Conservation (phyloP, 2,797 vertebrate genomes). For the Ctenochaetus hawaiiensis region DNA sequence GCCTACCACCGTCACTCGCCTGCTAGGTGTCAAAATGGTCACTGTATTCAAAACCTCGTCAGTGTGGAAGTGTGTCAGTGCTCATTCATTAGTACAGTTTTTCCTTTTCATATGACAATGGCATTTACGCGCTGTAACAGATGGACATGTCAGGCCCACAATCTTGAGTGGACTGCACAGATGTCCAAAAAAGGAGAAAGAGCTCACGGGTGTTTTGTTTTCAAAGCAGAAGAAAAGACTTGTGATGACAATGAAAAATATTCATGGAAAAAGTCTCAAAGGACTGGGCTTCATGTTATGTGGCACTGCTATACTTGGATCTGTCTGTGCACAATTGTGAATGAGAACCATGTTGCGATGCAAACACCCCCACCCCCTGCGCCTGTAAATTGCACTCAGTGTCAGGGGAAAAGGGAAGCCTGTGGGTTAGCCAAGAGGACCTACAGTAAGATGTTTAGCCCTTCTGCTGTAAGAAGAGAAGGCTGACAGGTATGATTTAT, state of each 20-base stretch:
- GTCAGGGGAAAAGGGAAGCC: slow-evolving; percentile 48
- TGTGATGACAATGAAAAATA: slow-evolving; percentile 7
- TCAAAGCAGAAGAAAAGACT: slow-evolving; percentile 12
- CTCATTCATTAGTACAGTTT: slow-evolving; percentile 26
- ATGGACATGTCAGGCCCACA: slow-evolving; percentile 18
- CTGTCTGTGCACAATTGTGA: slow-evolving; percentile 21
- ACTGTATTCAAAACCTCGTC: slow-evolving; percentile 61
- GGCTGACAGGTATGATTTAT: slow-evolving; percentile 69
- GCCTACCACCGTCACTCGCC: slow-evolving; percentile 67
- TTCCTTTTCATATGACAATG: slow-evolving; percentile 28
- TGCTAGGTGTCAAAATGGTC: slow-evolving; percentile 81
- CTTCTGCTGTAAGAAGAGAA: slow-evolving; percentile 75
- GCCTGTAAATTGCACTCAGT: slow-evolving; percentile 34
- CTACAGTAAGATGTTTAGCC: slow-evolving; percentile 58
- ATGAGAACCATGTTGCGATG: slow-evolving; percentile 46
- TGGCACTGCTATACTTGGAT: neutral
- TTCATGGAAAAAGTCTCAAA: neutral
- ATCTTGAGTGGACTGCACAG: slow-evolving; percentile 16
- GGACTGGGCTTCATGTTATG: slow-evolving; percentile 9
- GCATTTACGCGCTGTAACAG: slow-evolving; percentile 1
- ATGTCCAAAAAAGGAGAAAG: slow-evolving; percentile 15
- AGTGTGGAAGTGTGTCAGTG: slow-evolving; percentile 41
- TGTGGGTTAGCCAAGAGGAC: slow-evolving; percentile 18
- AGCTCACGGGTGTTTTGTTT: slow-evolving; percentile 19
- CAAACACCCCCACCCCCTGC: slow-evolving; percentile 46